phyloP scores from a whole-genome alignment of 2,888 invertebrate genomes.

The Dyspetes luteomarginatus region DNA sequence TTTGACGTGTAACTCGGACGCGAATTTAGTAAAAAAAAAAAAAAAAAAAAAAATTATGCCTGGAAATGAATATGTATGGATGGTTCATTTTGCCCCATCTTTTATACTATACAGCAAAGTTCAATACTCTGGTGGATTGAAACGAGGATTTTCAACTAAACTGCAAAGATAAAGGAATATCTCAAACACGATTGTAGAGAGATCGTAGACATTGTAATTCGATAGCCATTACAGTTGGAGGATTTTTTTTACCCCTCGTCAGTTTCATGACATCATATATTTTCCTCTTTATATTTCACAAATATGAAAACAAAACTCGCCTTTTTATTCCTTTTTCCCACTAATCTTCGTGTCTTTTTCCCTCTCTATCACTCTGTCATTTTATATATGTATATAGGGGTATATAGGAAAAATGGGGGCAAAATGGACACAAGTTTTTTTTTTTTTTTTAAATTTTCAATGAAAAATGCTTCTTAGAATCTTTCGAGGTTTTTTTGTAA shows the following conservation, averaged over 20 bases:
- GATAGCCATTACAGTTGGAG: conserved; percentile 60
- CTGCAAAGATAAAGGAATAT: neutral
- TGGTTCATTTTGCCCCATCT: no score
- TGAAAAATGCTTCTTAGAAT: no score
- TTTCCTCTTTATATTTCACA: conserved; percentile 42
- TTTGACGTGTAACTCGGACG: no score
- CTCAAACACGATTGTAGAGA: no score
- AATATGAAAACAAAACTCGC: conserved; percentile 15
- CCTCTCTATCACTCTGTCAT: neutral
- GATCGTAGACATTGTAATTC: conserved; percentile 63
- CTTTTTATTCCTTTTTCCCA: neutral
- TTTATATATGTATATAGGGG: neutral
- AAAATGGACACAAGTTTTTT: no score
- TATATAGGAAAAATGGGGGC: neutral
- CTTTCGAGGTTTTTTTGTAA: no score
- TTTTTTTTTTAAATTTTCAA: no score
- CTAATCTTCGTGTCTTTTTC: neutral
- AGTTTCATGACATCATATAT: conserved; percentile 43
- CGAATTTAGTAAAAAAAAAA: neutral
- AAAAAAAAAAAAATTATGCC: neutral
- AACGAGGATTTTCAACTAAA: no score
- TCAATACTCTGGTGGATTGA: no score
- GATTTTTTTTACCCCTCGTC: conserved; percentile 42
- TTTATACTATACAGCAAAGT: no score
- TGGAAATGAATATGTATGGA: no score